Evolutionary conservation across 2,797 vertebrate genomes (phyloP), one percentile per base, ranked within the genome.

Genomic region (Pipistrellus pygmaeus): DNA sequence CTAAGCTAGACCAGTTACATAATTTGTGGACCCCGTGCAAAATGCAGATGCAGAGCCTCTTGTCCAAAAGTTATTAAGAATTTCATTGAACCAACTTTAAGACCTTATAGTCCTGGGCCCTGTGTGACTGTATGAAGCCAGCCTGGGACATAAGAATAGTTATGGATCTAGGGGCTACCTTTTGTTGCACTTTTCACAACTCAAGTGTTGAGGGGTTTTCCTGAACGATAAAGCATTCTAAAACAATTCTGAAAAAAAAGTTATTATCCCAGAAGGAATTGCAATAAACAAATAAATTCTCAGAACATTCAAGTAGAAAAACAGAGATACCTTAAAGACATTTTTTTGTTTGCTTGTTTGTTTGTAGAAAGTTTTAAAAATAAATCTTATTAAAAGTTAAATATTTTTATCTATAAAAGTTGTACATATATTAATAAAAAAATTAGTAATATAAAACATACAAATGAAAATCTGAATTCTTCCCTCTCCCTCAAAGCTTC

Each of bases 321-420:
- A 15, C 12, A 77, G 48, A 85, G 23, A 8, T 73, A 44, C 30
- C 13, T 9, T 66, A 64, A 69, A 66, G 23, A 21, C n/a, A 21
- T 35, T 51, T 73, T 73, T 53, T 91, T 68, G 2, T 46, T 85
- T 71, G 17, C 18, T 51, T 93, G 73, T 41, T 94, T 71, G 48
- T 48, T 94, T 66, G 48, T 48, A 83, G 46, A 32, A 83, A 48
- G 41, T 53, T 88, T 88, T 35, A 84, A 92, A 73, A 85, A 21
- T 68, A 57, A 81, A 71, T 68, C 75, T 32, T 53, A 41, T 78
- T 71, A 12, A 53, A 85, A 73, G 71, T 48, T 35, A 75, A 17
- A n/a, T 51, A 53, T 71, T 60, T 60, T 76, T 32, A 88, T 20
- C 6, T 69, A 73, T 51, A 44, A 76, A 85, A 89, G 41, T 35